These are phyloP conservation scores for Danionella dracula DNA, from an alignment of 2,797 vertebrate species.

Conservation along the genomic window DNA sequence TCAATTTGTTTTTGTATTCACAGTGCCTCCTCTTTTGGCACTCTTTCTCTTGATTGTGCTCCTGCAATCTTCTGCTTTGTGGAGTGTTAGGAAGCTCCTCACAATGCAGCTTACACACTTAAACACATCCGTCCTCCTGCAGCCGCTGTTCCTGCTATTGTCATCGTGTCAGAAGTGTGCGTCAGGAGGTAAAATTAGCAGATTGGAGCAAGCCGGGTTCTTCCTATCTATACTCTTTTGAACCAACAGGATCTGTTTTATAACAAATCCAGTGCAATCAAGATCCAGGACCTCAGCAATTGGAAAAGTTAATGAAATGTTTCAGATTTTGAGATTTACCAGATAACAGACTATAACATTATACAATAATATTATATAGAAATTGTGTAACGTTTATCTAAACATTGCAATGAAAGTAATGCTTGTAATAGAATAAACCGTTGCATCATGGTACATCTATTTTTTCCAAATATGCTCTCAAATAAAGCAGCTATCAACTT, in stretches of 20 bases:
- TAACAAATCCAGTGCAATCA: neutral
- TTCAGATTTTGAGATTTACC: no score
- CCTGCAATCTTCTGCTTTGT: constrained; percentile 46
- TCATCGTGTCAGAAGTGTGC: constrained; percentile 54
- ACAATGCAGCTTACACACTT: constrained; percentile 55
- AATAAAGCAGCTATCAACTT: no score
- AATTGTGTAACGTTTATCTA: no score
- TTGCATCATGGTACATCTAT: no score
- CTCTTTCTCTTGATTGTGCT: constrained; percentile 10
- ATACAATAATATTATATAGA: no score
- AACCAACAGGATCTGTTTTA: neutral
- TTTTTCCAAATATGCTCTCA: no score
- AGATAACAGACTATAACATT: no score
- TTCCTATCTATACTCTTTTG: constrained; percentile 50
- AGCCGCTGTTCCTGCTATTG: constrained; percentile 70
- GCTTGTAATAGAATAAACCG: no score
- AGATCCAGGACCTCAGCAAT: constrained; percentile 11
- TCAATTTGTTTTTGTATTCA: neutral
- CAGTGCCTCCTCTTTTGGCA: neutral
- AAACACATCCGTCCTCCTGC: constrained; percentile 56
- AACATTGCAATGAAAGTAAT: no score
- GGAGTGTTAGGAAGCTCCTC: constrained; percentile 61
- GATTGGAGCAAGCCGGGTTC: constrained; percentile 41
- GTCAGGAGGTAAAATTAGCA: constrained; percentile 60
- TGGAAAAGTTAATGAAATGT: neutral